Evolutionary conservation across 2,888 invertebrate genomes (phyloP), one percentile per base, ranked within the genome.

Genomic region (Coleophora flavipennella): DNA sequence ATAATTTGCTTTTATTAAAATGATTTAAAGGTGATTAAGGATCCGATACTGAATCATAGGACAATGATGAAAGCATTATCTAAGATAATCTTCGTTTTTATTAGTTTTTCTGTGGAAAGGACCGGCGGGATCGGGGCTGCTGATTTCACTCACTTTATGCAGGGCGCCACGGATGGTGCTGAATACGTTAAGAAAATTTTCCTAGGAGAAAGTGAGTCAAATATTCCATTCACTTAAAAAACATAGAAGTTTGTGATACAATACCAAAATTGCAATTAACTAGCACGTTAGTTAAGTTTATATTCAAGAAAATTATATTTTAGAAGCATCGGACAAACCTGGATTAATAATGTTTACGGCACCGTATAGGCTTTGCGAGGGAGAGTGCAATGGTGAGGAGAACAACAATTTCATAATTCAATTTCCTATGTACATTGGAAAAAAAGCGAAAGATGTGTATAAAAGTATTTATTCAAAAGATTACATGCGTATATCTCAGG

Each of bases 291-390:
- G 33, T 14, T 12, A 20, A 10, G 13, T 40, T 10, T 38, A 13
- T 38, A 41, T 25, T 31, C 31, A 10, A 2, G n/a, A 29, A 7
- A 50, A 51, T 47, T 53, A 51, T 41, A 55, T 74, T 76, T 60
- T 75, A 79, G 76, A 59, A 41, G 44, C 53, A 38, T 29, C 47
- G 34, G 33, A 49, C 20, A 56, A 38, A 28, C 69, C 73, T 1
- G 60, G 50, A 36, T 49, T 59, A 31, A 55, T 79, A 44, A 42
- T 67, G 42, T 81, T 81, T 45, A 80, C 79, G 36, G 79, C 79
- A 13, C 79, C 80, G 9, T 77, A 66, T 48, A 73, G 55, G 55
- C 47, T 80, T 9, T 73, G 72, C 46, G 59, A 67, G 9, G 68
- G 69, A 11, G 65, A 59, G 20, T 68, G 66, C 42, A 53, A 59